phyloP scores from a whole-genome alignment of 2,113 vertebrate species.

The Gadus macrocephalus region DNA sequence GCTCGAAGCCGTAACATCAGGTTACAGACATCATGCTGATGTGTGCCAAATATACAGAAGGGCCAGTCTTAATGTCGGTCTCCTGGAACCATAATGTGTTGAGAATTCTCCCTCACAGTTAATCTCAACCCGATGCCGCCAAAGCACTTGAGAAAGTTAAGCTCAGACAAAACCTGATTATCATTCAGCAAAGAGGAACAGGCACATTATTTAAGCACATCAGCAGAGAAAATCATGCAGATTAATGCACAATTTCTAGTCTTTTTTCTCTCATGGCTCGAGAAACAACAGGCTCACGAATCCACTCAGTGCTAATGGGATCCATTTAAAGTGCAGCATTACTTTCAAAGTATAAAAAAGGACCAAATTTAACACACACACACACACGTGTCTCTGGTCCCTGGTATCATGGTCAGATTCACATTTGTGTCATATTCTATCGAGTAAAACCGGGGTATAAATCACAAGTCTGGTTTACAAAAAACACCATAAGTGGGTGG shows the following conservation, averaged over 20 bases:
- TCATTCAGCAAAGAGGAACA: slow-evolving; percentile 43
- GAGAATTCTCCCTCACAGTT: not conserved
- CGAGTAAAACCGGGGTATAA: too few relatives aligned
- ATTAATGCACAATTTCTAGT: slow-evolving; percentile 41
- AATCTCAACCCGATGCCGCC: not conserved
- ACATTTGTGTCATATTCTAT: too few relatives aligned
- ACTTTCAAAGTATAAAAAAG: too few relatives aligned
- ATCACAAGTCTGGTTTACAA: too few relatives aligned
- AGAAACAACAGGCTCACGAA: not conserved
- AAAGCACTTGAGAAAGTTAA: slow-evolving; percentile 33
- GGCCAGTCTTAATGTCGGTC: not conserved
- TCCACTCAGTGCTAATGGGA: not conserved
- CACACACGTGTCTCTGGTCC: too few relatives aligned
- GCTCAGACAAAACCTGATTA: slow-evolving; percentile 53
- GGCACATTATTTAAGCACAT: slow-evolving; percentile 57
- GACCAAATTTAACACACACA: too few relatives aligned
- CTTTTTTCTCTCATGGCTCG: slow-evolving; percentile 4
- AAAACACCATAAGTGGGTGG: too few relatives aligned
- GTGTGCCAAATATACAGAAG: too few relatives aligned
- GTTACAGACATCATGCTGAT: too few relatives aligned
- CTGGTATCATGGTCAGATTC: too few relatives aligned
- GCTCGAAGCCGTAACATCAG: too few relatives aligned
- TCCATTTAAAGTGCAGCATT: too few relatives aligned
- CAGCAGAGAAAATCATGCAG: slow-evolving; percentile 53
- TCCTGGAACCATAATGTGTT: not conserved